Evolutionary conservation across 1,140 invertebrate species (phyloP), one percentile per base, ranked within the genome.

Genomic region (Scaptomyza pallida): DNA sequence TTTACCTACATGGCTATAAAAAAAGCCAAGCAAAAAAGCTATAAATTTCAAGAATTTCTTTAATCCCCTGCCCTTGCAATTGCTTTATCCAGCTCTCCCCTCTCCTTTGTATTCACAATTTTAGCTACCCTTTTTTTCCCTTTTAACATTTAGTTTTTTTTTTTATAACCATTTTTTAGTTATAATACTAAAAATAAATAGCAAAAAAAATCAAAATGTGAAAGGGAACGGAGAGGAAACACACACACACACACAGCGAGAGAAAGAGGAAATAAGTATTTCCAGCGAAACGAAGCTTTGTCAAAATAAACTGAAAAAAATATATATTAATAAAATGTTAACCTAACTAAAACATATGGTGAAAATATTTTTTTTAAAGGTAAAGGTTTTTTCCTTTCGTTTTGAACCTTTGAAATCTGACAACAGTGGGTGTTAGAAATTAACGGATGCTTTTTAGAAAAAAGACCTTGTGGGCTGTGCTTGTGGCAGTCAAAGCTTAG

Each of bases 31-130:
- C 10, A 30, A 35, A n/a, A 59, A n/a, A 21, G 35, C 51, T 10
- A 75, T 75, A 75, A 75, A 75, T 75, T 75, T 75, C 40, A 55
- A 61, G 64, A 76, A 72, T 75, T 75, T 48, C 4, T 9, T 15
- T 10, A 51, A n/a, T n/a, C 63, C 45, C 56, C 13, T 6, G 56
- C 55, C 51, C 56, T 5, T 15, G 21, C 5, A n/a, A 13, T 41
- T 26, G 23, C 23, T 0, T 23, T 23, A n/a, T n/a, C n/a, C n/a
- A n/a, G n/a, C n/a, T n/a, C n/a, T n/a, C n/a, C 63, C 51, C 56
- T 13, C 6, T 55, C 62, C 51, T 51, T 5, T 23, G 37, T 2
- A 6, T n/a, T 45, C 50, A 59, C 64, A 56, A 75, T 69, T 62
- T 69, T 19, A 23, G 56, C 40, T 56, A 76, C 57, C 73, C 47